phyloP scores from a whole-genome alignment of 2,797 vertebrate genomes.

The Sebastes taczanowskii region DNA sequence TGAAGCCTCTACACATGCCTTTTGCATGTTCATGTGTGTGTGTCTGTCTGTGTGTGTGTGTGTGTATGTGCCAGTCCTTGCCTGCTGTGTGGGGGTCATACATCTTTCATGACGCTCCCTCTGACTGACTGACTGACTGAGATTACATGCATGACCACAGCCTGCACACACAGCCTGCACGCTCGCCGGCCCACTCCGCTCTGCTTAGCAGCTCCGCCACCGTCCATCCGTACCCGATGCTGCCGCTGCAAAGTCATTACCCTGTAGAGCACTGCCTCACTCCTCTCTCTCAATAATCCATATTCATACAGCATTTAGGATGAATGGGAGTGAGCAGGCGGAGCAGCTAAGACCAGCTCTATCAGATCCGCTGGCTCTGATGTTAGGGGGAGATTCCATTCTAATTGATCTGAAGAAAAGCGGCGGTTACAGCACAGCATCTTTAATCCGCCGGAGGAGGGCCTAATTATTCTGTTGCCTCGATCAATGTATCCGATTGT shows the following conservation, averaged over 20 bases:
- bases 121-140: slow-evolving; percentile 36
- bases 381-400: slow-evolving; percentile 20
- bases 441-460: slow-evolving; percentile 39
- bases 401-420: slow-evolving; percentile 42
- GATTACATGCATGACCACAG: slow-evolving; percentile 51
- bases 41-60: background rate
- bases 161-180: background rate
- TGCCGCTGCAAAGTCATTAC: slow-evolving; percentile 35
- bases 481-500: slow-evolving; percentile 49
- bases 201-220: slow-evolving; percentile 26
- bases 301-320: slow-evolving; percentile 46
- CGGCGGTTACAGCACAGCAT: background rate
- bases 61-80: background rate
- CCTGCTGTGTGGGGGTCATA: slow-evolving; percentile 6
- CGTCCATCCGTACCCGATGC: slow-evolving; percentile 23
- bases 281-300: slow-evolving; percentile 40
- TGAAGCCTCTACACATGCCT: background rate
- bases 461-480: slow-evolving; percentile 47
- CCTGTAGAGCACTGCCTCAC: background rate
- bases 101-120: slow-evolving; percentile 55
- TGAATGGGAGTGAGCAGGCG: slow-evolving; percentile 23
- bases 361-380: slow-evolving; percentile 32
- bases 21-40: background rate
- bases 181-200: slow-evolving; percentile 2
- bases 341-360: slow-evolving; percentile 11